These are phyloP conservation scores for Ormyrus pomaceus DNA, from an alignment of 2,888 invertebrate species.

Conservation along the genomic window DNA sequence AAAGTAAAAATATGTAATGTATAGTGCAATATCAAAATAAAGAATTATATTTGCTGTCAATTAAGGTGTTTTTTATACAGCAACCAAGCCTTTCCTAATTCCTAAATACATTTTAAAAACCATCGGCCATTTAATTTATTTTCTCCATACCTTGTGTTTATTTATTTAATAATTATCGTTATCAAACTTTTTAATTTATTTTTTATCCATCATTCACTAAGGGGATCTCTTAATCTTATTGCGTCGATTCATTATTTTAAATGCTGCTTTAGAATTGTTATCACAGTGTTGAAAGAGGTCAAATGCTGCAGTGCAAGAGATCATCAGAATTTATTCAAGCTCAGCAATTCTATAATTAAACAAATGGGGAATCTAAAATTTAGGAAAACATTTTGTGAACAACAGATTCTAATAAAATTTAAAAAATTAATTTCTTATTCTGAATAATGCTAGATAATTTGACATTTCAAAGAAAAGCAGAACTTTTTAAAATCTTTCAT, in stretches of 20 bases:
- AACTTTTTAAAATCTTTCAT: too few relatives aligned
- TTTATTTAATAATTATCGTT: constrained; percentile 45
- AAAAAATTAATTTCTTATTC: too few relatives aligned
- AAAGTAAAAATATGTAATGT: constrained; percentile 57
- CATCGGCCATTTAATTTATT: constrained; percentile 55
- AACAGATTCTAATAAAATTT: too few relatives aligned
- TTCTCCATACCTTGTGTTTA: constrained; percentile 73
- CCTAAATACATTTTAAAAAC: constrained; percentile 12
- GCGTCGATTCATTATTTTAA: too few relatives aligned
- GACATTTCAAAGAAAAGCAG: too few relatives aligned
- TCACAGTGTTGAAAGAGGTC: not conserved
- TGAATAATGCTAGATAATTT: too few relatives aligned
- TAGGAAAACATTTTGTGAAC: too few relatives aligned
- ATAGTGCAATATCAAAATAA: constrained; percentile 58
- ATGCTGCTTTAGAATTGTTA: not conserved
- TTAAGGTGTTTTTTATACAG: constrained; percentile 37
- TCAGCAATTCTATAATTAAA: not conserved
- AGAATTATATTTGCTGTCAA: constrained; percentile 58
- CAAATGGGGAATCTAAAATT: not conserved
- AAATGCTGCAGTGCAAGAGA: too few relatives aligned
- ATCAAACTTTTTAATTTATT: constrained; percentile 49
- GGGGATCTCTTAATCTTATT: too few relatives aligned
- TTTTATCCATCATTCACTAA: constrained; percentile 3
- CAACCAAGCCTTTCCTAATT: constrained; percentile 51
- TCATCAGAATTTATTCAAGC: not conserved